phyloP scores from a whole-genome alignment of 2,797 vertebrate genomes.

The Gambusia yucatana region DNA sequence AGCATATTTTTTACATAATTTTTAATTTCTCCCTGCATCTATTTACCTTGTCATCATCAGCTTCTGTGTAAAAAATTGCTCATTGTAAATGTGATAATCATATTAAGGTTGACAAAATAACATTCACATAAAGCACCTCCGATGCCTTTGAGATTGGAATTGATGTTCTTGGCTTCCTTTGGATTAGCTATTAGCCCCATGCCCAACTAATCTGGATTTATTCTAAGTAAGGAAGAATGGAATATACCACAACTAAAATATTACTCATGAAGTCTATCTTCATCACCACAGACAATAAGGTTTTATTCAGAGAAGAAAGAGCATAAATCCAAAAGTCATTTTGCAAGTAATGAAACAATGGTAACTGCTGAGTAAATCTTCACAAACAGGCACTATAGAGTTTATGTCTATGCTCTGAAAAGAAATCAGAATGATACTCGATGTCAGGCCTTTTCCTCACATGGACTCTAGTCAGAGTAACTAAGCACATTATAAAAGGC shows the following conservation, averaged over 20 bases:
- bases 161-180: background rate
- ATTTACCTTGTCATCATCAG: background rate
- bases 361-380: slow-evolving; percentile 11
- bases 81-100: background rate
- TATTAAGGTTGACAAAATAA: background rate
- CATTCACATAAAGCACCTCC: background rate
- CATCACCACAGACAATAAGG: background rate
- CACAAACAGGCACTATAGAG: slow-evolving; percentile 11
- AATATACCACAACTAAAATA: background rate
- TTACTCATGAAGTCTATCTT: background rate
- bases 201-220: background rate
- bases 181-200: background rate
- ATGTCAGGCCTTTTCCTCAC: slow-evolving; percentile 10
- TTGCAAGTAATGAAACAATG: background rate
- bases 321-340: background rate
- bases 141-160: background rate
- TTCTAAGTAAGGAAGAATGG: background rate
- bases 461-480: slow-evolving; percentile 23
- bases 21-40: background rate
- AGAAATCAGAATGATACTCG: slow-evolving; percentile 20
- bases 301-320: background rate
- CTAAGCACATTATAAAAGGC: slow-evolving; percentile 24
- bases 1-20: background rate
- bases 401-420: slow-evolving; percentile 23
- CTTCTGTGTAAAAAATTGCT: background rate